Percentiles rank a stretch among this genome's conserved stretches.
These are phyloP conservation scores for Macrochelys suwanniensis DNA, from an alignment of 2,797 vertebrate genomes.

Conservation along the genomic window DNA sequence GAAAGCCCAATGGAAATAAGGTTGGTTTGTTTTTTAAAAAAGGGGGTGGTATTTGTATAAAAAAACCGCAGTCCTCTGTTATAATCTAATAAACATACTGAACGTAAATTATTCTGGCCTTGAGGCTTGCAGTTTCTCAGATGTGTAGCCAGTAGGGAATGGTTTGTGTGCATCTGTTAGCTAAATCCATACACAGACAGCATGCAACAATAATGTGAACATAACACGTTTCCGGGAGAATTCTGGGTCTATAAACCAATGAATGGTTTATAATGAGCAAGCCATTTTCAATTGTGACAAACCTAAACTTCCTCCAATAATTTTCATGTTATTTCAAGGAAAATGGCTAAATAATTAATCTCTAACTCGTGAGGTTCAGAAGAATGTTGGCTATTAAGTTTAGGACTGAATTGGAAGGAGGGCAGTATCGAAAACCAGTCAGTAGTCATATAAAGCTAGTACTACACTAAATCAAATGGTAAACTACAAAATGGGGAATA, in stretches of 20 bases:
- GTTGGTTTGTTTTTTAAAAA: neutral
- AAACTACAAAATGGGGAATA: neutral
- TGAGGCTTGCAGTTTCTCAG: neutral
- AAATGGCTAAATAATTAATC: neutral
- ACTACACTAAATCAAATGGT: neutral
- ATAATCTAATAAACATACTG: neutral
- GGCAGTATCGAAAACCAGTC: neutral
- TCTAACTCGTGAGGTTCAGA: neutral
- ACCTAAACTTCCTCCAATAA: neutral
- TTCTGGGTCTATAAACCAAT: neutral
- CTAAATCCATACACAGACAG: neutral
- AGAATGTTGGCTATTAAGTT: neutral
- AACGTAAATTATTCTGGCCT: neutral
- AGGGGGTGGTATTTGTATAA: neutral
- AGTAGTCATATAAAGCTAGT: neutral
- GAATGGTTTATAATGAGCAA: neutral
- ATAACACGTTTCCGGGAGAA: neutral
- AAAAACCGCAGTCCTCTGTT: neutral
- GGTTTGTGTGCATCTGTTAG: neutral
- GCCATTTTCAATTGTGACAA: neutral
- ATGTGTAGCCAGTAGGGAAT: neutral
- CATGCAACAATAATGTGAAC: neutral
- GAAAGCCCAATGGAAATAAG: neutral
- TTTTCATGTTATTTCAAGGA: neutral
- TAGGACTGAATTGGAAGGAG: neutral